These are phyloP conservation scores for Netelia fuscicornis DNA, from an alignment of 2,888 invertebrate genomes.

Conservation along the genomic window DNA sequence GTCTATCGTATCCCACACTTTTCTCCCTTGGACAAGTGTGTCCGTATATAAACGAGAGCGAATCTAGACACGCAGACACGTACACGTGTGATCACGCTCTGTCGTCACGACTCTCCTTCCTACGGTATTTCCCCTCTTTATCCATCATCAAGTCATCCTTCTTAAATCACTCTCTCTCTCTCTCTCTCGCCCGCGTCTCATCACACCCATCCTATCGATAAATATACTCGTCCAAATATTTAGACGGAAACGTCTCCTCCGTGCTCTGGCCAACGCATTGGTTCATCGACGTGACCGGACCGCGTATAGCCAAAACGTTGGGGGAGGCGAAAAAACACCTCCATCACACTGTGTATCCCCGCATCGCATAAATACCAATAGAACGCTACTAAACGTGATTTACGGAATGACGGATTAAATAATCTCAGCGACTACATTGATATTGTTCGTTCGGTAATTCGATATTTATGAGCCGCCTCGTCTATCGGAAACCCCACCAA, in stretches of 20 bases:
- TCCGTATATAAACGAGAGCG: background rate
- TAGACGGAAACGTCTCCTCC: conserved; percentile 45
- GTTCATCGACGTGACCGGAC: conserved; percentile 31
- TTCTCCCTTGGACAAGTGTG: conserved; percentile 1
- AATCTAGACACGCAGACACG: background rate
- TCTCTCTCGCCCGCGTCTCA: conserved; percentile 12
- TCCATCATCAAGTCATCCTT: conserved; percentile 37
- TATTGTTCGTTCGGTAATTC: background rate
- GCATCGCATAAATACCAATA: background rate
- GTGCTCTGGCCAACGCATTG: conserved; percentile 24
- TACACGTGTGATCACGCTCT: background rate
- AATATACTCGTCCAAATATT: conserved; percentile 60
- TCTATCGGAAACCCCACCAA: background rate
- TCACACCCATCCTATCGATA: conserved; percentile 47
- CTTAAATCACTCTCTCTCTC: conserved; percentile 28
- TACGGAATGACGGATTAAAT: conserved; percentile 19
- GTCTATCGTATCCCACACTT: conserved; percentile 25
- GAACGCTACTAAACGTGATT: conserved; percentile 4
- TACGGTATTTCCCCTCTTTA: conserved; percentile 28
- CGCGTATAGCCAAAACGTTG: background rate
- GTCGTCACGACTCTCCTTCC: conserved; percentile 40
- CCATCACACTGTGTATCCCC: background rate
- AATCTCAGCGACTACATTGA: background rate
- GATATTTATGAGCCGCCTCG: background rate
- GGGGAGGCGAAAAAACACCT: background rate